phyloP scores from a whole-genome alignment of 2,113 vertebrate species.

The Hymenochirus boettgeri region DNA sequence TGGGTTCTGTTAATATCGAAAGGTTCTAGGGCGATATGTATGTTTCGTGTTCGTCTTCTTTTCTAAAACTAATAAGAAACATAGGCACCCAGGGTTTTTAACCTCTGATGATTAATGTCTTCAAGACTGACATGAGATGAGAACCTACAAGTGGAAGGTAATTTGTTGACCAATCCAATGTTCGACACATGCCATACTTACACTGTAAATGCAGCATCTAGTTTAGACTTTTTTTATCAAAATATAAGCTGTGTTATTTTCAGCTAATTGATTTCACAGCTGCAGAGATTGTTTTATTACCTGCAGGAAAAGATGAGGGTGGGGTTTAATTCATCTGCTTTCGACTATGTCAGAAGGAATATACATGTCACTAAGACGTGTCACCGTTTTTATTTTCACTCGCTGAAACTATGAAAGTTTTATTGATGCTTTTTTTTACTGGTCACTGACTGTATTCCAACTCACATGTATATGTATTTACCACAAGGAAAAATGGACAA shows the following conservation, averaged over 20 bases:
- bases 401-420: too few relatives aligned
- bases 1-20: slow-evolving; percentile 14
- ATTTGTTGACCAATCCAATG: not conserved
- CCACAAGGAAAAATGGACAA: too few relatives aligned
- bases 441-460: too few relatives aligned
- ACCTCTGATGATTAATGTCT: slow-evolving; percentile 6
- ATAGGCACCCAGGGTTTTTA: slow-evolving; percentile 3
- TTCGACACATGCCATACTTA: too few relatives aligned
- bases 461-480: too few relatives aligned
- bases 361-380: too few relatives aligned
- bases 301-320: too few relatives aligned
- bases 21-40: slow-evolving; percentile 21
- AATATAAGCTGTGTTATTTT: not conserved
- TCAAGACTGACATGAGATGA: not conserved
- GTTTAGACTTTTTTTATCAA: not conserved
- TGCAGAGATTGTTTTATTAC: not conserved
- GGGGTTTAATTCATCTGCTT: too few relatives aligned
- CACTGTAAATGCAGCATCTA: too few relatives aligned
- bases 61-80: slow-evolving; percentile 24
- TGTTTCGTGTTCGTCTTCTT: slow-evolving; percentile 31
- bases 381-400: too few relatives aligned
- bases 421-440: too few relatives aligned
- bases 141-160: not conserved
- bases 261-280: not conserved
- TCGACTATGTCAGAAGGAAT: too few relatives aligned